Base-by-base conservation (phyloP, 2,113 vertebrate genomes). In the Ivindomyrus marchei region DNA sequence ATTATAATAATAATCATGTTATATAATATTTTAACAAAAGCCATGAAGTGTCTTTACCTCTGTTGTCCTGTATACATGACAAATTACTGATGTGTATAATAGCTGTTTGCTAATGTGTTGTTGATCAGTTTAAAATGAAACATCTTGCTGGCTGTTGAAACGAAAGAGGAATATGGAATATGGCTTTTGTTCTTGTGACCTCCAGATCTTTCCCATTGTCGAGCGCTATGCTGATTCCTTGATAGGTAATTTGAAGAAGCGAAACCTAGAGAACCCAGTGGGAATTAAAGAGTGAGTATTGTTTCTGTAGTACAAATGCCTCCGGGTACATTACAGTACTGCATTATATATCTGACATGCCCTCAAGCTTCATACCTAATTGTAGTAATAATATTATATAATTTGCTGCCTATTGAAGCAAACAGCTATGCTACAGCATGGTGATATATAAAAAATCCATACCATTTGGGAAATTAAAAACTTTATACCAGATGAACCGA, bases 281-380 rank as follows among this genome's bases (percentile, higher is more conserved):
- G 47, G 17, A 52, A 52, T 87, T 17, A 87, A 87, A 87, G 85
- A 87, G 85, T 87, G 50, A 50, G 85, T 87, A 87, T 4, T 56
- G 19, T 3, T 53, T 50, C 53, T 87, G 47, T 17, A 21, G 8
- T 39, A 53, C 15, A 36, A 17, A 53, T 87, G 70, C 11, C 15
- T 39, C 9, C 15, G 0, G 70, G 70, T 7, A 17, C 2, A 15
- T 42, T 77, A 5, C 21, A 49, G 42, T 49, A 46, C 21, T 85
- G 83, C 46, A 4, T 3, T 47, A 46, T 46, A 46, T 3, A 74
- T 74, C n/a, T 46, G 9, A 49, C 39, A 46, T 49, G 45, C 6
- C 19, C 42, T 19, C 19, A 24, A 85, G 56, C 56, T 50, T 50
- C 49, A 50, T 24, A 52, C 13, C 3, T 52, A 52, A 52, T 52